phyloP scores from a whole-genome alignment of 2,113 vertebrate species.

The Talpa occidentalis region DNA sequence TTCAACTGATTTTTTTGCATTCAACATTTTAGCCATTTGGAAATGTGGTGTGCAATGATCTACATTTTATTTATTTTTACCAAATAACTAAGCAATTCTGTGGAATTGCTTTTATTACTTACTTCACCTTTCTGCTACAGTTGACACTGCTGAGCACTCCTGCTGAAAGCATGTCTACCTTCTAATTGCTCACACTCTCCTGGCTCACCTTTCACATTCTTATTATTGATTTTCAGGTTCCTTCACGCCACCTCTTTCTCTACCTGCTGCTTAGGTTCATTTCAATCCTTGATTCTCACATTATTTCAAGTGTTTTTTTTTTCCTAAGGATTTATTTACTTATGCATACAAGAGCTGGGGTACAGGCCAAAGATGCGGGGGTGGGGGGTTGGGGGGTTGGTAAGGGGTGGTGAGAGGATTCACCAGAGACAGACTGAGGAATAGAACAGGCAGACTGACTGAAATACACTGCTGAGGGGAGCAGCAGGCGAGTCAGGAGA shows the following conservation, averaged over 20 bases:
- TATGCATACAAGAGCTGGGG: no score
- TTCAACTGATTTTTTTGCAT: conserved; percentile 23
- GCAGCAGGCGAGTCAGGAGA: no score
- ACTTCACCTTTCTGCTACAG: background rate
- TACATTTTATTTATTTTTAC: background rate
- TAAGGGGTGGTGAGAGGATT: no score
- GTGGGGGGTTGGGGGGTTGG: no score
- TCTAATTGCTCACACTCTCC: background rate
- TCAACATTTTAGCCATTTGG: conserved; percentile 7
- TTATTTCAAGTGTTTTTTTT: background rate
- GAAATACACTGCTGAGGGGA: no score
- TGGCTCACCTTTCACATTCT: background rate
- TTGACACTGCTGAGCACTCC: background rate
- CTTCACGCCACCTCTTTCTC: background rate
- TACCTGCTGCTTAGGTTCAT: background rate
- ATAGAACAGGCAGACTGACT: no score
- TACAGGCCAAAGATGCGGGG: no score
- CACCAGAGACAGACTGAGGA: no score
- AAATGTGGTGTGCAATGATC: background rate
- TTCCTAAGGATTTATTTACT: no score
- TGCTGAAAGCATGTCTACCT: background rate
- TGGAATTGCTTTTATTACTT: background rate
- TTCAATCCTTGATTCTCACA: background rate
- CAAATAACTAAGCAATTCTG: background rate
- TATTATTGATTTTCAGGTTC: background rate